Evolutionary conservation across 2,113 vertebrate species (phyloP).

Genomic region (Gnathonemus longibarbis): DNA sequence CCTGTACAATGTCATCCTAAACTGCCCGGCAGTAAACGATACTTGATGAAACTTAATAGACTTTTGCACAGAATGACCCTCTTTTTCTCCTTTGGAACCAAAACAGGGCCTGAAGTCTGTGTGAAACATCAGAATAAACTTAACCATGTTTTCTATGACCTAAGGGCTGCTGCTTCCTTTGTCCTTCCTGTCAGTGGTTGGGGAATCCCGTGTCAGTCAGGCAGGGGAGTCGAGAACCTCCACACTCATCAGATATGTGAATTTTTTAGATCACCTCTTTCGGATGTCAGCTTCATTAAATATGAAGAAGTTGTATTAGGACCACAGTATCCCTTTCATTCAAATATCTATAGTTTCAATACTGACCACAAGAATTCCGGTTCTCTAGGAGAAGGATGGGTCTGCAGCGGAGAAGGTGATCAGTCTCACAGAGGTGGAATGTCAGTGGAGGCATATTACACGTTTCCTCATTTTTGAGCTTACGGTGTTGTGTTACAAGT

Average conservation of each 20-base stretch:
- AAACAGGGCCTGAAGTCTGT: conserved; percentile 31
- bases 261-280: not conserved
- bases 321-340: not conserved
- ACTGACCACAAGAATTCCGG: not conserved
- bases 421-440: not conserved
- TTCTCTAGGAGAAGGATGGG: not conserved
- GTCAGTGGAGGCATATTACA: not conserved
- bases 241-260: not conserved
- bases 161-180: not conserved
- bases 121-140: conserved; percentile 44
- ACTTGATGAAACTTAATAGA: conserved; percentile 33
- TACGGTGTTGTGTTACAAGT: not conserved
- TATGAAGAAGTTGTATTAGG: not conserved
- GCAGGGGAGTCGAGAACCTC: not conserved
- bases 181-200: not conserved
- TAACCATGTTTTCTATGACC: conserved; percentile 36
- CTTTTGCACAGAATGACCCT: conserved; percentile 10
- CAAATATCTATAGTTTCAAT: not conserved
- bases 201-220: not conserved
- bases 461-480: not conserved
- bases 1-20: not conserved
- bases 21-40: not conserved
- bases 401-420: not conserved
- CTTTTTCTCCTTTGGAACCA: not conserved
- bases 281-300: not conserved